Evolutionary conservation across 2,113 vertebrate species (phyloP).

Genomic region (Dromaius novaehollandiae): DNA sequence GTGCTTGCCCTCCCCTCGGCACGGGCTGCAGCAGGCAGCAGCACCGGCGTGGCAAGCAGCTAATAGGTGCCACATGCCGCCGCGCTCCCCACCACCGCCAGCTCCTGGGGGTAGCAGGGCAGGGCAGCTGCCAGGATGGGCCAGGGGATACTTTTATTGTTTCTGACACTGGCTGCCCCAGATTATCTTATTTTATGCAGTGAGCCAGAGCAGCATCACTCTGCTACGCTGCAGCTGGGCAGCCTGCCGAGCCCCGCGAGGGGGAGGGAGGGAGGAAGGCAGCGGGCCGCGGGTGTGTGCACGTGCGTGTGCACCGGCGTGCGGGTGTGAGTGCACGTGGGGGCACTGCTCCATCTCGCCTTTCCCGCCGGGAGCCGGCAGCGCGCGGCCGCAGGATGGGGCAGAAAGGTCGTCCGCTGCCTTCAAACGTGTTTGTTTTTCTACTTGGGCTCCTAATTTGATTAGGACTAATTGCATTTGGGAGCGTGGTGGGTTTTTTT

Average conservation of each 20-base stretch:
- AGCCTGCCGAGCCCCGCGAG: constrained; percentile 5
- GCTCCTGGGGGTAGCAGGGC: neutral
- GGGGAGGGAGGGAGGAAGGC: neutral
- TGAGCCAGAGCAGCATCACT: constrained; percentile 60
- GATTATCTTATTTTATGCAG: constrained; percentile 40
- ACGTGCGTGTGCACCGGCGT: neutral
- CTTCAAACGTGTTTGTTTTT: constrained; percentile 39
- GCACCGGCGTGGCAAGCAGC: fast-evolving
- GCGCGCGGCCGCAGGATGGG: fast-evolving
- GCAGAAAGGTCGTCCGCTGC: neutral
- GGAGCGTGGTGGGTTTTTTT: neutral
- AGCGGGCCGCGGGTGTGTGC: neutral
- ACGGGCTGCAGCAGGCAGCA: fast-evolving
- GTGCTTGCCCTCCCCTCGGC: fast-evolving
- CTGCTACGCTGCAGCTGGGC: constrained; percentile 64
- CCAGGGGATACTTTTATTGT: constrained; percentile 59
- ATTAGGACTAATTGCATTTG: constrained; percentile 62
- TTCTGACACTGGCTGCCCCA: constrained; percentile 57
- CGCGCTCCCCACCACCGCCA: fast-evolving
- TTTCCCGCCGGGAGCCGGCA: fast-evolving
- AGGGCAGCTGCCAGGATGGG: neutral
- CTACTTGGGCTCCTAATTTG: neutral
- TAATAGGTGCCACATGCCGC: neutral
- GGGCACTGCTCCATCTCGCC: no score
- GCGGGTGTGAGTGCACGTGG: neutral